Evolutionary conservation across 2,888 invertebrate genomes (phyloP), one percentile per base, ranked within the genome.

Genomic region (Peribatodes rhomboidaria): DNA sequence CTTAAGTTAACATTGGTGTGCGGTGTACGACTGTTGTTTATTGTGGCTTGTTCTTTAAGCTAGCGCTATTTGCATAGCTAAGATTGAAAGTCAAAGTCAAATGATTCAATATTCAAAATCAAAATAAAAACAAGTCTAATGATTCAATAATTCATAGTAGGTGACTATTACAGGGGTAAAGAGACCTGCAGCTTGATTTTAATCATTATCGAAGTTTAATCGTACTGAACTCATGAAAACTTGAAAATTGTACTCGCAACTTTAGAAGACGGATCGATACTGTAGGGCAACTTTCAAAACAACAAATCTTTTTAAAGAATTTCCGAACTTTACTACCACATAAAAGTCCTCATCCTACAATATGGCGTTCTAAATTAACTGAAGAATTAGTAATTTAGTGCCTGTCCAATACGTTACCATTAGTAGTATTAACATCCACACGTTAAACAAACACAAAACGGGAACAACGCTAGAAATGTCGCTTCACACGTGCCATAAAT

Each of bases 401-500:
- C 46, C 68, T 62, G 67, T 70, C 71, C 65, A 65, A 69, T 70
- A 71, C 53, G 69, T 66, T 61, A 69, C 70, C 70, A 72, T 72
- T 66, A 67, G 68, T 64, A 54, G 65, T 69, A 75, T 73, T 73
- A 76, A 72, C 72, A 71, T 74, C 62, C 69, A 67, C 69, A 70
- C 71, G 72, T 71, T 69, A 74, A 70, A 72, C 65, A 69, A 73
- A 74, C 71, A 76, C 65, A 27, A 70, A 68, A 72, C 69, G 70
- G 69, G 69, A 71, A 73, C 71, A 73, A 72, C 70, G 65, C 47
- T 71, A 69, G 69, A 66, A 70, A 70, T 69, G 71, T 72, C 62
- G 66, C 60, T 63, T 58, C 73, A 71, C 76, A 74, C 73, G 73
- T 73, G 78, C 77, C 72, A 71, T 68, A 72, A 68, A 67, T 73